Percentiles rank a stretch among this genome's conserved stretches.
Evolutionary conservation across 2,888 invertebrate genomes (phyloP).

Genomic region (Cataglyphis altisquamis): DNA sequence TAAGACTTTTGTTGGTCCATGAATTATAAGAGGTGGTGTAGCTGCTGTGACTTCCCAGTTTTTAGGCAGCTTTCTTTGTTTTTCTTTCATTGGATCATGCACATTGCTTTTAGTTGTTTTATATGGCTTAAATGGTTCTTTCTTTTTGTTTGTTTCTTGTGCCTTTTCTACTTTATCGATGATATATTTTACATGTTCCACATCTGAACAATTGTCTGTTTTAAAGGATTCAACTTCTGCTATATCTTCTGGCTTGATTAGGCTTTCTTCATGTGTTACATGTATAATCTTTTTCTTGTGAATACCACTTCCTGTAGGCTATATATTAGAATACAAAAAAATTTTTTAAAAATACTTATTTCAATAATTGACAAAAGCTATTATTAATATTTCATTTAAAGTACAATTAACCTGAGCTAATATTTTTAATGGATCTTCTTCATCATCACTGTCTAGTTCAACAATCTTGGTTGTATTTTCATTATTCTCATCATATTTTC

Average conservation of each 20-base stretch:
- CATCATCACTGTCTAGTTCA: conserved; percentile 89
- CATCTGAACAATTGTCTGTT: conserved; percentile 59
- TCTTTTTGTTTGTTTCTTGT: conserved; percentile 69
- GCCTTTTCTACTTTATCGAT: conserved; percentile 87
- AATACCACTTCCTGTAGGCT: conserved; percentile 85
- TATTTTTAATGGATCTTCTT: conserved; percentile 88
- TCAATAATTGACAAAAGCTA: neutral
- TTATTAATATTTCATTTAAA: neutral
- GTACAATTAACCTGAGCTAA: conserved; percentile 86
- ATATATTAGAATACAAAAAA: conserved; percentile 25
- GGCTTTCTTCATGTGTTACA: conserved; percentile 86
- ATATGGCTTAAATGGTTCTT: conserved; percentile 88
- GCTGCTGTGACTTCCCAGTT: conserved; percentile 90
- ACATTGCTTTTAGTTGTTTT: conserved; percentile 88
- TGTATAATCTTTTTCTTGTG: conserved; percentile 87
- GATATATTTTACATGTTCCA: conserved; percentile 88
- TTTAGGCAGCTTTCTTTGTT: conserved; percentile 85
- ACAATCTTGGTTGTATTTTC: conserved; percentile 82
- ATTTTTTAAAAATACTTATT: conserved; percentile 6
- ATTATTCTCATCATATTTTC: conserved; percentile 84
- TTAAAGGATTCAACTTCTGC: conserved; percentile 84
- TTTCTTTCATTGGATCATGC: conserved; percentile 88
- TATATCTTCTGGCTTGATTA: conserved; percentile 87
- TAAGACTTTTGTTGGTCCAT: conserved; percentile 87
- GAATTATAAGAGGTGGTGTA: conserved; percentile 88